Conservation (phyloP, 1,140 invertebrate species). For the Copidosoma floridanum region DNA sequence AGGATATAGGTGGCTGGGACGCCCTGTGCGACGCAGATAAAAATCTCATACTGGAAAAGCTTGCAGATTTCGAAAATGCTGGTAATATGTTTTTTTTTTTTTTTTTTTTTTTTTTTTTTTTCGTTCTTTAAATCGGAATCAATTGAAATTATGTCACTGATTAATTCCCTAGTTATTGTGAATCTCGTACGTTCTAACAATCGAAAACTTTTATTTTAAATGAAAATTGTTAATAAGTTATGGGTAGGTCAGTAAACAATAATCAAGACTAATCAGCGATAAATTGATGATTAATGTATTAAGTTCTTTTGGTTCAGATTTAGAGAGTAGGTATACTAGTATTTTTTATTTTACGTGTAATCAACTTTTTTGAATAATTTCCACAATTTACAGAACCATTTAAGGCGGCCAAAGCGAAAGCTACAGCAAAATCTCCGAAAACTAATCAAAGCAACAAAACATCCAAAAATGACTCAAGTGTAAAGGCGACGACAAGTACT, state of each 20-base stretch:
- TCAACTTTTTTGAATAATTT: too few species aligned
- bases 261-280: too few species aligned
- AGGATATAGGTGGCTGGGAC: slow-evolving; percentile 76
- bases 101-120: not conserved
- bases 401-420: slow-evolving; percentile 29
- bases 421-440: not conserved
- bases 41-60: slow-evolving; percentile 62
- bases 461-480: not conserved
- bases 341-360: too few species aligned
- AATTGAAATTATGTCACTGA: too few species aligned
- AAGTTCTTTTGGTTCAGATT: too few species aligned
- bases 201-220: too few species aligned
- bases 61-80: slow-evolving; percentile 61
- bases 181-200: too few species aligned
- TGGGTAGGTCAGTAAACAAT: too few species aligned
- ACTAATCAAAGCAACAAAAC: not conserved
- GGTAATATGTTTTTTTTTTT: slow-evolving; percentile 28
- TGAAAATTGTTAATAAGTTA: not conserved
- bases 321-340: too few species aligned
- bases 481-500: slow-evolving; percentile 12
- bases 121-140: not conserved
- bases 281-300: too few species aligned
- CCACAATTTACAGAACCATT: slow-evolving; percentile 32
- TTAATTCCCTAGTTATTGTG: too few species aligned
- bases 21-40: slow-evolving; percentile 68